Percentiles rank a stretch among this genome's conserved stretches.
Conservation (phyloP, 2,113 vertebrate genomes). For the Mungos mungo region DNA sequence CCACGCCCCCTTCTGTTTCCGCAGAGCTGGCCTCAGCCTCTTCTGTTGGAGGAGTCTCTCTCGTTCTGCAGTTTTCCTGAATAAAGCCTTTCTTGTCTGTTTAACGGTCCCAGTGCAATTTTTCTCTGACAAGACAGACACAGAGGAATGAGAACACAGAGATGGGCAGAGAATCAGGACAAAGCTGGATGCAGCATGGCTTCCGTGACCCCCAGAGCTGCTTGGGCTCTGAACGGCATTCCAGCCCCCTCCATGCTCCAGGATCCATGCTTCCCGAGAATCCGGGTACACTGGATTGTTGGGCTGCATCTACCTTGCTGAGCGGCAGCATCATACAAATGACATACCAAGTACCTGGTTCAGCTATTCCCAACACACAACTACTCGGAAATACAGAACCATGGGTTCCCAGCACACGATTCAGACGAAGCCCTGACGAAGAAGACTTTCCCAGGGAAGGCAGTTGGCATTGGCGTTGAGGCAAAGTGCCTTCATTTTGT, state of each 20-base stretch:
- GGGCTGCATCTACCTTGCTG: too few species aligned
- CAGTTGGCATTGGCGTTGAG: neutral
- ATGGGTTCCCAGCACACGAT: accelerated
- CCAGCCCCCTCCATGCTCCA: accelerated
- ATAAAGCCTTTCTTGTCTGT: neutral
- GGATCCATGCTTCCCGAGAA: neutral
- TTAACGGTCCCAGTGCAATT: neutral
- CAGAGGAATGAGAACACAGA: neutral
- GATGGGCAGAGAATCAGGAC: too few species aligned
- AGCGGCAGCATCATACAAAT: neutral
- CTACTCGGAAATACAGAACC: neutral
- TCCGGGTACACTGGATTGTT: accelerated
- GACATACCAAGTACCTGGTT: too few species aligned
- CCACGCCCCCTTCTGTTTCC: neutral
- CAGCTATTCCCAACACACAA: neutral
- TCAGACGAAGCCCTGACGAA: neutral
- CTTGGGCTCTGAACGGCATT: accelerated
- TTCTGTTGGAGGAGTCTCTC: neutral
- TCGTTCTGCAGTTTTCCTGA: neutral
- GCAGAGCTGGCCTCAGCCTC: neutral
- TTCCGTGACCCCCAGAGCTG: too few species aligned
- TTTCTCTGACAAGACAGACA: neutral
- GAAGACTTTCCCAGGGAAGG: neutral
- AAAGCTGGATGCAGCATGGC: neutral
- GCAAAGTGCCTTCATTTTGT: neutral